Evolutionary conservation across 2,888 invertebrate species (phyloP), one percentile per base, ranked within the genome.

Genomic region (Trileptium ribeirensis): DNA sequence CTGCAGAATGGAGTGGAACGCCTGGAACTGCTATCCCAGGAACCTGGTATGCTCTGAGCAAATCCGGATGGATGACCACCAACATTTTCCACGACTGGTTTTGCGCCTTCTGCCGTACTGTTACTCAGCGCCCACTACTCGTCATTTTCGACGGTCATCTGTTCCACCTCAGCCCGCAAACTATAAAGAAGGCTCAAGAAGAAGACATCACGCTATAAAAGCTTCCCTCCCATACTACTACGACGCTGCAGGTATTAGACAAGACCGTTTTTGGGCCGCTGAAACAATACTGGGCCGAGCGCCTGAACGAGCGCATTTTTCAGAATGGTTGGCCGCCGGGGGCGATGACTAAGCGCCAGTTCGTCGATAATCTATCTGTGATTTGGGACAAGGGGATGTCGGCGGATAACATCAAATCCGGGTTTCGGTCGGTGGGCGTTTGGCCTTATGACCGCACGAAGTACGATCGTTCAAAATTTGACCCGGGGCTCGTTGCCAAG

Each of bases 241-340:
- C n/a, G n/a, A n/a, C n/a, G n/a, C n/a, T n/a, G n/a, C n/a, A 70
- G 70, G 33, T 36, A 8, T 8, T 70, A 29, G 70, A 70, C 29
- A 70, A 70, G 31, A 70, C 70, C 70, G 70, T 70, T 3, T 70
- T 70, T 29, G 70, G 70, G 15, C 70, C 70, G 8, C 29, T 70
- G 70, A n/a, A n/a, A n/a, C n/a, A n/a, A n/a, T n/a, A n/a, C n/a
- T n/a, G n/a, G n/a, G n/a, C n/a, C n/a, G n/a, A n/a, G n/a, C n/a
- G n/a, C n/a, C n/a, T n/a, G n/a, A n/a, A n/a, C n/a, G n/a, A n/a
- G n/a, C n/a, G n/a, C n/a, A n/a, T n/a, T n/a, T n/a, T n/a, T n/a
- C n/a, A n/a, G n/a, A n/a, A n/a, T n/a, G n/a, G n/a, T n/a, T 64
- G 64, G 64, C 64, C 64, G 64, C 64, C 64, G 19, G 64, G 64